Evolutionary conservation across 2,797 vertebrate genomes (phyloP).

Genomic region (Acipenser ruthenus): DNA sequence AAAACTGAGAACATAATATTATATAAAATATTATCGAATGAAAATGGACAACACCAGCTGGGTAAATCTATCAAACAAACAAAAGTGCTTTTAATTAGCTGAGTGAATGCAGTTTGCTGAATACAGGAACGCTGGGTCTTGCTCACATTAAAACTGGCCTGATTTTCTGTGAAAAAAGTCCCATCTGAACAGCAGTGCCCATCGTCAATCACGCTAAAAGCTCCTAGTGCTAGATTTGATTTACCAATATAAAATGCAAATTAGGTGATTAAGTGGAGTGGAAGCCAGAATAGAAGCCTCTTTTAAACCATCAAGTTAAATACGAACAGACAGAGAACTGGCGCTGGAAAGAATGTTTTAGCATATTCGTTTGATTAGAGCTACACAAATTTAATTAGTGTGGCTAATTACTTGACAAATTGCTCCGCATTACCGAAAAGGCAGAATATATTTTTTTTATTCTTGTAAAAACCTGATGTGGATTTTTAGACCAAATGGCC

Average conservation of each 20-base stretch:
- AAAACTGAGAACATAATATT: too few species aligned
- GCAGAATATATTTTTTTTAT: conserved; percentile 65
- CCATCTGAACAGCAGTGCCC: conserved; percentile 91
- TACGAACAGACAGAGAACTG: conserved; percentile 89
- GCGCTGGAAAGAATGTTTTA: conserved; percentile 95
- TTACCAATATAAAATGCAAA: conserved; percentile 99
- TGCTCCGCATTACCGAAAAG: conserved; percentile 83
- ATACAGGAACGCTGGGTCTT: conserved; percentile 72
- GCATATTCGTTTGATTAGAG: conserved; percentile 97
- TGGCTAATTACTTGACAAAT: conserved; percentile 97
- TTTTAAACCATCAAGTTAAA: conserved; percentile 98
- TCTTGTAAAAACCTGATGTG: conserved; percentile 58
- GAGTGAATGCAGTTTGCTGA: conserved; percentile 93
- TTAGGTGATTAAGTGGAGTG: conserved; percentile 98
- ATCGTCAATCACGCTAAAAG: conserved; percentile 99
- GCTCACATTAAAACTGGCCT: conserved; percentile 95
- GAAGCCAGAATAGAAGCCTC: conserved; percentile 81
- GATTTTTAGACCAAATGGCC: conserved; percentile 78
- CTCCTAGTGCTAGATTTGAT: conserved; percentile 99
- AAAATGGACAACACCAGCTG: conserved; percentile 84
- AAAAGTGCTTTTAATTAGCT: conserved; percentile 98
- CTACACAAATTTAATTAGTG: conserved; percentile 95
- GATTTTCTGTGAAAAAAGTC: conserved; percentile 95
- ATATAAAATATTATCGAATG: conserved; percentile 42
- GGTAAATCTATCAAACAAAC: conserved; percentile 82